A percentile compares a stretch with the other conserved stretches of the same genome.
phyloP scores from a whole-genome alignment of 2,888 invertebrate species.

The Parelbella ahira region DNA sequence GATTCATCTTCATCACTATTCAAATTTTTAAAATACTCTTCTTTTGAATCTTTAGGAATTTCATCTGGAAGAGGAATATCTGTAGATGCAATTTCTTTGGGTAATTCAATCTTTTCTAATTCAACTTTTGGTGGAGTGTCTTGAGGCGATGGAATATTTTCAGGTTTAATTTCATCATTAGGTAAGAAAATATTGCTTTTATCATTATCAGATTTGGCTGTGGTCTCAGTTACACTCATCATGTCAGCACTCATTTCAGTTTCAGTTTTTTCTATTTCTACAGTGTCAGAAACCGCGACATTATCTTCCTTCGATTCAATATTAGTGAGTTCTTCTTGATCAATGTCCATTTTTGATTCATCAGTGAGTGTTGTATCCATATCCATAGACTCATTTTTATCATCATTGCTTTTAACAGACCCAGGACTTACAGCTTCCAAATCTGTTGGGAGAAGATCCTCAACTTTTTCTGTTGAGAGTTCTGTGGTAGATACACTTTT shows the following conservation, averaged over 20 bases:
- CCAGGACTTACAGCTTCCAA: conserved; percentile 91
- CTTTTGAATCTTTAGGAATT: conserved; percentile 41
- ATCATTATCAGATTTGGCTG: conserved; percentile 39
- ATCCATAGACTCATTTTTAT: conserved; percentile 53
- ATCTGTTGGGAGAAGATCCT: conserved; percentile 85
- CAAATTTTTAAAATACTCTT: conserved; percentile 56
- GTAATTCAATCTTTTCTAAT: conserved; percentile 56
- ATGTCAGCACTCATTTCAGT: conserved; percentile 79
- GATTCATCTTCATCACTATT: conserved; percentile 63
- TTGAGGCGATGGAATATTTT: conserved; percentile 50
- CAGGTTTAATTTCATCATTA: conserved; percentile 57
- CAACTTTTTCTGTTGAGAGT: conserved; percentile 50
- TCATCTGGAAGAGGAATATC: conserved; percentile 59
- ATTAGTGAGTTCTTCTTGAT: conserved; percentile 48
- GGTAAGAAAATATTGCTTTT: conserved; percentile 53
- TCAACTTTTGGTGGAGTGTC: conserved; percentile 66
- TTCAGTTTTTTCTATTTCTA: conserved; percentile 64
- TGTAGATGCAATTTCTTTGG: conserved; percentile 41
- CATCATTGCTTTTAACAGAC: conserved; percentile 83
- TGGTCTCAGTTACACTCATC: conserved; percentile 62
- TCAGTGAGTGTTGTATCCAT: conserved; percentile 29
- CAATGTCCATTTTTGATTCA: conserved; percentile 47
- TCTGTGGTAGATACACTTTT: conserved; percentile 57
- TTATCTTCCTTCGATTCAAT: conserved; percentile 41
- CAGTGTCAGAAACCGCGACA: conserved; percentile 29